phyloP scores from a whole-genome alignment of 2,888 invertebrate species.

The Eurois occulta region DNA sequence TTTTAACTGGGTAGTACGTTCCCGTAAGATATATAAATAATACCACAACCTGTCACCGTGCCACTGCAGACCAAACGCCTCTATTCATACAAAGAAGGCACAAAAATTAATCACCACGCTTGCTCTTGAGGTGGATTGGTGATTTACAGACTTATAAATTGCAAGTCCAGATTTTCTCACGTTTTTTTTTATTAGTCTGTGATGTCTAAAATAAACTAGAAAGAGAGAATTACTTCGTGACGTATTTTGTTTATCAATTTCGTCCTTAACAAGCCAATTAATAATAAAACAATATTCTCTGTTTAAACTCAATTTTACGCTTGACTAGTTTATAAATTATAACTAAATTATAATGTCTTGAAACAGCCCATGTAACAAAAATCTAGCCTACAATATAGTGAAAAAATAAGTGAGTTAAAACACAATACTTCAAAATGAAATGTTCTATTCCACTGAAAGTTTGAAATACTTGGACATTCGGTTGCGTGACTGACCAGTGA shows the following conservation, averaged over 20 bases:
- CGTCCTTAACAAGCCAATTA: not conserved
- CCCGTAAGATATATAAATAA: not conserved
- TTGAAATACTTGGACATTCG: slow-evolving; percentile 16
- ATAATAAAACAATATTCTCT: not conserved
- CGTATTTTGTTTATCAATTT: slow-evolving; percentile 15
- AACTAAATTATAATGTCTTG: not conserved
- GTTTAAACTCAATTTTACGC: slow-evolving; percentile 14
- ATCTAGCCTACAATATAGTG: not conserved
- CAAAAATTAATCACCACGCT: not conserved
- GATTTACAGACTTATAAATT: not conserved
- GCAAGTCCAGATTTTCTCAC: not conserved
- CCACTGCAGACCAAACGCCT: not conserved
- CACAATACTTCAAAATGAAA: slow-evolving; percentile 24
- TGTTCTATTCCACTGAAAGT: slow-evolving; percentile 33
- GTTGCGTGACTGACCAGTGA: slow-evolving; percentile 46
- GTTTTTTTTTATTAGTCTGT: too few relatives aligned
- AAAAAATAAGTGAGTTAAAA: not conserved
- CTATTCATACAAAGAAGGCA: not conserved
- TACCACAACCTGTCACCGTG: not conserved
- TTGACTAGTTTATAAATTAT: not conserved
- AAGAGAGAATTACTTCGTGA: not conserved
- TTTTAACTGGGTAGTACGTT: too few relatives aligned
- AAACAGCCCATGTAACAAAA: not conserved
- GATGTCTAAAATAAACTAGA: not conserved
- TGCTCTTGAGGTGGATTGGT: not conserved